Conservation (phyloP, 2,888 invertebrate species). For the Volucella zonaria region DNA sequence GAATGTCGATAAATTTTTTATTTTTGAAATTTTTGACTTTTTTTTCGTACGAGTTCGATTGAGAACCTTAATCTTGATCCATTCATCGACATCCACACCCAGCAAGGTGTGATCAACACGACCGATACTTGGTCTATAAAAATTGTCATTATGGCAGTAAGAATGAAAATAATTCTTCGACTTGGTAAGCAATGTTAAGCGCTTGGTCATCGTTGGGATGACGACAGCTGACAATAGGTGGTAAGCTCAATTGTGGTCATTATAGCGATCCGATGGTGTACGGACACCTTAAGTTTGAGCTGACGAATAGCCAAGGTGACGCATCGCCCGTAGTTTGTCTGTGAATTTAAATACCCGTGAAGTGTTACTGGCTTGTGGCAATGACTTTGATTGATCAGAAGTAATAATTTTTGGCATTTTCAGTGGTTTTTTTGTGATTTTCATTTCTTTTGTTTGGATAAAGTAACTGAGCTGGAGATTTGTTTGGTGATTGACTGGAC, state of each 20-base stretch:
- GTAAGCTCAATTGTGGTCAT: too few species aligned
- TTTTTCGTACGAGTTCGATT: too few species aligned
- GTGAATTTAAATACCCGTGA: not conserved
- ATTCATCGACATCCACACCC: conserved; percentile 31
- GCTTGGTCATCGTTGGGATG: too few species aligned
- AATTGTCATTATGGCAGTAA: not conserved
- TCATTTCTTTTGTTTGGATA: not conserved
- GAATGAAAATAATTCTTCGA: too few species aligned
- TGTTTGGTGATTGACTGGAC: too few species aligned
- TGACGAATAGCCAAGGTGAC: not conserved
- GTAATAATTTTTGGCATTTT: not conserved
- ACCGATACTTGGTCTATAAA: conserved; percentile 25
- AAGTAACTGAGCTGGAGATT: too few species aligned
- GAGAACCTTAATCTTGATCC: not conserved
- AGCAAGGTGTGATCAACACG: conserved; percentile 37
- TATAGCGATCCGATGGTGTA: too few species aligned
- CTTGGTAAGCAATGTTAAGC: too few species aligned
- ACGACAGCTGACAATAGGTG: too few species aligned
- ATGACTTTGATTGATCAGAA: conserved; percentile 5
- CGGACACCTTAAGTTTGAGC: not conserved
- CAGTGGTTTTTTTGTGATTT: not conserved
- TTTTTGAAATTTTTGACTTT: conserved; percentile 8
- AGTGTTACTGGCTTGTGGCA: not conserved
- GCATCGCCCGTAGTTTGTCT: not conserved
- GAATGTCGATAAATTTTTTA: conserved; percentile 37